A percentile compares a stretch with the other conserved stretches of the same genome.
Conservation (phyloP, 1,140 invertebrate genomes). For the Macrosteles quadrilineatus region DNA sequence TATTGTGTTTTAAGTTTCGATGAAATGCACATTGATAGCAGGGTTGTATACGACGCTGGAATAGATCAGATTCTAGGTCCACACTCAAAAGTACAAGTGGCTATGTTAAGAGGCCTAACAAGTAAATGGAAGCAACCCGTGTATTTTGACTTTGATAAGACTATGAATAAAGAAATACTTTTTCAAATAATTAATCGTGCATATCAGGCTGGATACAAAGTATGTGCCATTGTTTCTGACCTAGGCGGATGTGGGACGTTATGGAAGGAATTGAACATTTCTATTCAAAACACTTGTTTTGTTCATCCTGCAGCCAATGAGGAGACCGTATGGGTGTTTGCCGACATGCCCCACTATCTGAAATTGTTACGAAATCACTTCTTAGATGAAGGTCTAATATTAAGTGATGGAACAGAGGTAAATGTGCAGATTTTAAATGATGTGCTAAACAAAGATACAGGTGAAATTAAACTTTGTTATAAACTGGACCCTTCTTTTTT, state of each 20-base stretch:
- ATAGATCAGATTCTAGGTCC: not conserved
- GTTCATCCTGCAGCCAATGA: not conserved
- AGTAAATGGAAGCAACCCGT: not conserved
- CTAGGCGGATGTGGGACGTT: not conserved
- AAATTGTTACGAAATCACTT: not conserved
- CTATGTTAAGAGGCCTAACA: not conserved
- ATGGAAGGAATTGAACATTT: not conserved
- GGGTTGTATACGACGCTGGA: not conserved
- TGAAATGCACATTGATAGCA: no score
- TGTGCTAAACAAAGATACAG: constrained; percentile 3
- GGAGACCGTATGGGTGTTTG: not conserved
- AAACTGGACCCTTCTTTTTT: constrained; percentile 1
- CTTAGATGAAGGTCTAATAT: not conserved
- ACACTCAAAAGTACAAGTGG: not conserved
- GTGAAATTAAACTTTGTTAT: not conserved
- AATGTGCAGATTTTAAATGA: not conserved
- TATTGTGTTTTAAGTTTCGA: no score
- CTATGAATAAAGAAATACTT: not conserved
- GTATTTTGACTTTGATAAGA: not conserved
- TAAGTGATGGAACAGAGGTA: not conserved
- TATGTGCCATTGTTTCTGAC: not conserved
- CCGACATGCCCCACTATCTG: not conserved
- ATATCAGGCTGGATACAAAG: not conserved
- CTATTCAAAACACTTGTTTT: not conserved
- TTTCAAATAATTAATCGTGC: not conserved